Evolutionary conservation across 2,113 vertebrate genomes (phyloP).

Genomic region (human): DNA sequence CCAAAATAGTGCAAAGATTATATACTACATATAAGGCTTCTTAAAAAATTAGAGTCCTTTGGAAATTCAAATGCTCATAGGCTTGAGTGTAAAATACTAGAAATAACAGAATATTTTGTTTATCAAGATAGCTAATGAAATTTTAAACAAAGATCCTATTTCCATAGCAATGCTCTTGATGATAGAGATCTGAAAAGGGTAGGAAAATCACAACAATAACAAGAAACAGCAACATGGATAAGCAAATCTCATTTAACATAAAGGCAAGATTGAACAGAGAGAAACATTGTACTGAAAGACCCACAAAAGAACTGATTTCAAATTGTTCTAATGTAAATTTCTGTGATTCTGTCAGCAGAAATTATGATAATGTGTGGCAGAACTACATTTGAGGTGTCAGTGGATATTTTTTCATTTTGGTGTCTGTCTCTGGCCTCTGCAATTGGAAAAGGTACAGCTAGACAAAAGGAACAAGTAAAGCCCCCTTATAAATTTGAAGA

Average conservation of each 20-base stretch:
- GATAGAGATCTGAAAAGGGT: background rate
- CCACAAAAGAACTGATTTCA: background rate
- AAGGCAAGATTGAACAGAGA: background rate
- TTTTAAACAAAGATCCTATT: constrained; percentile 33
- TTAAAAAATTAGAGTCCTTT: background rate
- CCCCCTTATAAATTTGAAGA: background rate
- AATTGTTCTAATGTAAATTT: background rate
- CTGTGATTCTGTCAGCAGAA: background rate
- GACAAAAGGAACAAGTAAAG: background rate
- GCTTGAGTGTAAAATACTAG: background rate
- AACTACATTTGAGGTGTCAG: background rate
- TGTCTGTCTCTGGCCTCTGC: background rate
- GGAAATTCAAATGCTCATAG: background rate
- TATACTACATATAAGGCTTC: background rate
- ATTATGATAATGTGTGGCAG: background rate
- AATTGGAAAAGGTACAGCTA: background rate
- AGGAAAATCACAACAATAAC: background rate
- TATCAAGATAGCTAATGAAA: constrained; percentile 9
- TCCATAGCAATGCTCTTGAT: background rate
- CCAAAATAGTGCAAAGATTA: background rate
- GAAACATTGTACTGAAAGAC: background rate
- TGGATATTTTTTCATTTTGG: background rate
- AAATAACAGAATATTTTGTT: constrained; percentile 16
- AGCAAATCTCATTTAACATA: background rate
- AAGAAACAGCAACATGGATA: background rate